phyloP scores from a whole-genome alignment of 2,888 invertebrate genomes.

The Microdon myrmicae region DNA sequence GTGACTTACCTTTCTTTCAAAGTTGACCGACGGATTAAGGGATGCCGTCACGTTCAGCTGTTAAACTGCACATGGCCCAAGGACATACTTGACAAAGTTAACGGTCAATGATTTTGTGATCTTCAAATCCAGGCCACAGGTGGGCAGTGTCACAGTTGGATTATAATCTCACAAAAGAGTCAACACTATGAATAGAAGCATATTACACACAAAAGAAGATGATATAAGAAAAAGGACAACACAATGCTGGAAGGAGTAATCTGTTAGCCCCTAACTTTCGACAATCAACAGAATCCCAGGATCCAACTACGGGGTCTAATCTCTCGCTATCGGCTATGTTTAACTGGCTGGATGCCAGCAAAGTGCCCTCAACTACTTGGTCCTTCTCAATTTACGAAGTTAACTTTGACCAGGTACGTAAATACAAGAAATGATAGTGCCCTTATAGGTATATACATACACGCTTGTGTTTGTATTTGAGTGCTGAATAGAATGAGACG shows the following conservation, averaged over 20 bases:
- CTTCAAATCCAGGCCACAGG: conserved; percentile 11
- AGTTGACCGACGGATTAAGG: too few relatives aligned
- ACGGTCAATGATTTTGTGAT: too few relatives aligned
- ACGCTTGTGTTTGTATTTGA: too few relatives aligned
- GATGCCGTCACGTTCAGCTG: conserved; percentile 1
- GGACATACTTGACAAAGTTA: too few relatives aligned
- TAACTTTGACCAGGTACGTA: conserved; percentile 46
- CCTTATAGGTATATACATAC: too few relatives aligned
- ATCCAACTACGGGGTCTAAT: conserved; percentile 38
- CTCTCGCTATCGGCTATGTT: conserved; percentile 40
- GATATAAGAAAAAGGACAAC: neutral
- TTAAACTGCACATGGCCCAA: neutral
- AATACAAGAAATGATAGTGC: conserved; percentile 15
- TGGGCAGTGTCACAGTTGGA: conserved; percentile 10
- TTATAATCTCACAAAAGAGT: conserved; percentile 14
- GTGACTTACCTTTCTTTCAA: too few relatives aligned
- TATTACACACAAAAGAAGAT: neutral
- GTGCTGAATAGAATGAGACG: conserved; percentile 18
- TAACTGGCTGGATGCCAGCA: conserved; percentile 45
- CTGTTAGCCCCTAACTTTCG: conserved; percentile 47
- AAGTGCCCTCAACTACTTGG: conserved; percentile 16
- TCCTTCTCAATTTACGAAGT: conserved; percentile 47
- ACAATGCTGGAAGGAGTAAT: too few relatives aligned
- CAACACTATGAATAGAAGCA: conserved; percentile 17
- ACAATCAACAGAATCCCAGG: conserved; percentile 36